These are phyloP conservation scores for Cygnus olor DNA, from an alignment of 2,797 vertebrate genomes.

Conservation along the genomic window DNA sequence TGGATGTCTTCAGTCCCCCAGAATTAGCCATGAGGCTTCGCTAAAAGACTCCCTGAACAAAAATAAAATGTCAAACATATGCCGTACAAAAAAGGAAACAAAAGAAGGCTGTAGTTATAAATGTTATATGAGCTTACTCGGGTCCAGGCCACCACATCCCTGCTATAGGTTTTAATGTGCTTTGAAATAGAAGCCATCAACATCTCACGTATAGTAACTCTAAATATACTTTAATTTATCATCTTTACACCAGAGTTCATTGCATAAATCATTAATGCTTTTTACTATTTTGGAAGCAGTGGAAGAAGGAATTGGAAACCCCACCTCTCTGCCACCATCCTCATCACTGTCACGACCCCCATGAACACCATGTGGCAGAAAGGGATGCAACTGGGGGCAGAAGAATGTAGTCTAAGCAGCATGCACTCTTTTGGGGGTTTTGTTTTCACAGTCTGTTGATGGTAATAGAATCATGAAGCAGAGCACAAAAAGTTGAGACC, in stretches of 20 bases:
- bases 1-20: constrained; percentile 27
- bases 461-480: neutral
- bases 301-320: neutral
- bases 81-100: constrained; percentile 62
- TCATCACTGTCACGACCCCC: accelerated
- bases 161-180: constrained; percentile 42
- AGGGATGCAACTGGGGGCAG: neutral
- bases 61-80: constrained; percentile 65
- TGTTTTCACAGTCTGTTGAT: neutral
- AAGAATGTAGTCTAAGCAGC: neutral
- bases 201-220: constrained; percentile 28
- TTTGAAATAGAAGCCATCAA: constrained; percentile 72
- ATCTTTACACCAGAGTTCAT: neutral
- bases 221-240: constrained; percentile 57
- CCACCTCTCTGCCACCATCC: neutral
- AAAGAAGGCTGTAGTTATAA: constrained; percentile 42
- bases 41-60: constrained; percentile 26
- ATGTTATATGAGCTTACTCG: constrained; percentile 47
- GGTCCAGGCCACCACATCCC: constrained; percentile 16
- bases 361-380: neutral
- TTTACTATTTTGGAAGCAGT: neutral
- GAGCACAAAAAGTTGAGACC: neutral
- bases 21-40: constrained; percentile 47
- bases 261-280: constrained; percentile 8
- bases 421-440: accelerated